Base-by-base conservation (phyloP, 2,113 vertebrate species). In the Perccottus glenii region DNA sequence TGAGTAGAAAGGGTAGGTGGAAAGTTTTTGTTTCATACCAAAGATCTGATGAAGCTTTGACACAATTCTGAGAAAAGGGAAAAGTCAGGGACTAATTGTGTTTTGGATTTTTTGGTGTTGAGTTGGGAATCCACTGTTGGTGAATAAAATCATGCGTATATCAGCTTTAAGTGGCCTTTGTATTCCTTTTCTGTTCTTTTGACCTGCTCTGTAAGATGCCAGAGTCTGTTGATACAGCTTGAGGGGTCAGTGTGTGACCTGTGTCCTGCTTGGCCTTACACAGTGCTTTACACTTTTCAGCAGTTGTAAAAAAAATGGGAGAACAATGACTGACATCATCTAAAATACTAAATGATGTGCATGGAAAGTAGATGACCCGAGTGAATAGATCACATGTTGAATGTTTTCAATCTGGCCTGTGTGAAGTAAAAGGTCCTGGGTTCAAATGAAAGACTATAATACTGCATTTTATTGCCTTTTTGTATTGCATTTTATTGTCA, bases 401-500 rank as follows among this genome's bases (percentile, higher is more conserved):
- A 88, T 87, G 85, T 89, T 87, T 86, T 80, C 70, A 76, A 73
- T 87, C 78, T 36, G 83, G 5, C 81, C 70, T 15, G 85, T 85
- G 84, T 79, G 61, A 85, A 72, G 70, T n/a, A 66, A 85, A 82
- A 78, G 88, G 88, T 89, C 89, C 88, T 91, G 92, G 92, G 89
- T 75, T 84, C 73, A 77, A 75, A 89, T 75, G 65, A 90, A 80
- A 88, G 86, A 89, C 83, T 90, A 88, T 92, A 85, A 71, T 90
- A 90, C 83, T 92, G 87, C 83, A 88, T 92, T 88, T 87, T 87
- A 88, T 87, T 91, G 89, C 88, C 86, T 91, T 90, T 55, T 90
- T 89, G 75, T 89, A 87, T 85, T 85, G 79, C 83, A 88, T 91
- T 88, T 87, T 90, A 91, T 90, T 91, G 90, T 92, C 89, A 93